Percentiles rank a stretch among this genome's conserved stretches.
Evolutionary conservation across 2,113 vertebrate species (phyloP).

Genomic region (Upupa epops): DNA sequence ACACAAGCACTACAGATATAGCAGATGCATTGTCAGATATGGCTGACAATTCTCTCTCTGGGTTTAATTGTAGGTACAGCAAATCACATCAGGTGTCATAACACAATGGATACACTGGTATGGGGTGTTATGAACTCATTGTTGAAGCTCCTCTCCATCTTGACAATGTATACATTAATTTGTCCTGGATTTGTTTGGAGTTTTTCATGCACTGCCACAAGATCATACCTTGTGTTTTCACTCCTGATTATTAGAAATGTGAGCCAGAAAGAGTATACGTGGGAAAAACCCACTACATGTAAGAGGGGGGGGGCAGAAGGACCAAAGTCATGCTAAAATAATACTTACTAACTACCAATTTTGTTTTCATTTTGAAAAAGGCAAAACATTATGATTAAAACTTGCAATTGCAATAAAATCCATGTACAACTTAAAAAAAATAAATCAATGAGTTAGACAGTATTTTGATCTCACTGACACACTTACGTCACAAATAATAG

Average conservation of each 20-base stretch:
- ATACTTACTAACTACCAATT: neutral
- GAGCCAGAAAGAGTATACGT: neutral
- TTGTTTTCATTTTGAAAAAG: neutral
- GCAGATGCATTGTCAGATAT: neutral
- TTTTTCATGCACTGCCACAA: neutral
- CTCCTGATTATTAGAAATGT: neutral
- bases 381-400: neutral
- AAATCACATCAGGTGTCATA: neutral
- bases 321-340: neutral
- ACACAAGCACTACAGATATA: neutral
- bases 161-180: neutral
- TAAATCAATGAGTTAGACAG: neutral
- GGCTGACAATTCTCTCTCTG: neutral
- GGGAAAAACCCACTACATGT: neutral
- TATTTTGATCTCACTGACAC: neutral
- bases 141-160: neutral
- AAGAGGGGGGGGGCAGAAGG: neutral
- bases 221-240: neutral
- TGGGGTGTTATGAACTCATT: slow-evolving; percentile 8
- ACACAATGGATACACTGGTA: neutral
- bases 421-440: fast-evolving
- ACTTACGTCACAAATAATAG: neutral
- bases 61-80: neutral
- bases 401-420: neutral
- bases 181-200: neutral